Evolutionary conservation across 1,140 invertebrate species (phyloP).

Genomic region (Oreohelix idahoensis): DNA sequence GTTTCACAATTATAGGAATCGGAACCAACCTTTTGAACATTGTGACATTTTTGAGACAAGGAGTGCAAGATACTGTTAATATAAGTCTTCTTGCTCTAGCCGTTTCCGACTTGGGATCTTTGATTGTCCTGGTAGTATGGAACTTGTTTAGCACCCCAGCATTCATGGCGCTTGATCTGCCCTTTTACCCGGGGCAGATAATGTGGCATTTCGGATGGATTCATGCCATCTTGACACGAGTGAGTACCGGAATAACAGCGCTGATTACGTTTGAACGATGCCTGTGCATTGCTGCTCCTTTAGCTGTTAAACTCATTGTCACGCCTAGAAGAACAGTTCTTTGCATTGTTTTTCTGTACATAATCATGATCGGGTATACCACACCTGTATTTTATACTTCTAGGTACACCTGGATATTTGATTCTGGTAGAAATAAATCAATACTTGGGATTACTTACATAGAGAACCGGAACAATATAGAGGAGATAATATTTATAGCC

Average conservation of each 20-base stretch:
- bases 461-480: not conserved
- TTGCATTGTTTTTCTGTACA: not conserved
- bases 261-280: constrained; percentile 11
- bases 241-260: not conserved
- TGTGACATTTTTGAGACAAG: not conserved
- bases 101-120: not conserved
- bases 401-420: not conserved
- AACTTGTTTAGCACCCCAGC: not conserved
- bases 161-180: not conserved
- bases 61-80: constrained; percentile 11
- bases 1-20: constrained; percentile 13
- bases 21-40: not conserved
- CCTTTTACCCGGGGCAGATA: not conserved
- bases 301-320: not conserved
- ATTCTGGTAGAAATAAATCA: constrained; percentile 7
- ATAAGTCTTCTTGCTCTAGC: constrained; percentile 20
- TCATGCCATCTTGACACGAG: not conserved
- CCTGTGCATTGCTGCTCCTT: constrained; percentile 14
- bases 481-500: not conserved
- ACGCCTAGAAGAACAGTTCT: not conserved
- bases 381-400: not conserved
- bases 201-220: not conserved
- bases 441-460: not conserved
- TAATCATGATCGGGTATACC: not conserved
- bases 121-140: not conserved